Percentiles rank a stretch among this genome's conserved stretches.
Conservation (phyloP, 1,140 invertebrate genomes). For the Bombus affinis region DNA sequence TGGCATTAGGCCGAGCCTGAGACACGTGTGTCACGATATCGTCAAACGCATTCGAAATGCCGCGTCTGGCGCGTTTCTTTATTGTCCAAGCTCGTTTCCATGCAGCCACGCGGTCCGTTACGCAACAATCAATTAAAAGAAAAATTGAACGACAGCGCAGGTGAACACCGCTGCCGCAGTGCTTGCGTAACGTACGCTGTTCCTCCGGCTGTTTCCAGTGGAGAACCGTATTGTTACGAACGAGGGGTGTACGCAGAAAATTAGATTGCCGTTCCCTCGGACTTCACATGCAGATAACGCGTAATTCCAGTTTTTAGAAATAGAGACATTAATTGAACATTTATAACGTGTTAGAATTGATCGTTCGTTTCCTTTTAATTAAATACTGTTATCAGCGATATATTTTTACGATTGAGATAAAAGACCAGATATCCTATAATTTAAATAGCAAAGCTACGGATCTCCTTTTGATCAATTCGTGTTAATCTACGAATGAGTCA, state of each 20-base stretch:
- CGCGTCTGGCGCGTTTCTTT: constrained; percentile 48
- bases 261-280: no score
- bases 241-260: constrained; percentile 6
- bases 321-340: neutral
- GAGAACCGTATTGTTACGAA: neutral
- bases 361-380: no score
- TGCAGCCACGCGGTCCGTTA: constrained; percentile 24
- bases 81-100: constrained; percentile 38
- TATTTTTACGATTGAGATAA: no score
- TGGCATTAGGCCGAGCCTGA: constrained; percentile 16
- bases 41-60: constrained; percentile 35
- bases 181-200: constrained; percentile 38
- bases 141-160: constrained; percentile 42
- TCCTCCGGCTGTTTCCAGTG: neutral
- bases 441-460: no score
- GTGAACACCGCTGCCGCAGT: constrained; percentile 18
- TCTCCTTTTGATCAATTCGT: no score
- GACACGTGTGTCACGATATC: constrained; percentile 47
- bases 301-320: neutral
- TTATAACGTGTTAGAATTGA: neutral
- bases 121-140: constrained; percentile 51
- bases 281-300: neutral
- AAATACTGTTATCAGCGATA: no score
- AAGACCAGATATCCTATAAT: no score
- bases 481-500: no score